Base-by-base conservation (phyloP, 2,888 invertebrate species). In the Caenorhabditis imperialis region DNA sequence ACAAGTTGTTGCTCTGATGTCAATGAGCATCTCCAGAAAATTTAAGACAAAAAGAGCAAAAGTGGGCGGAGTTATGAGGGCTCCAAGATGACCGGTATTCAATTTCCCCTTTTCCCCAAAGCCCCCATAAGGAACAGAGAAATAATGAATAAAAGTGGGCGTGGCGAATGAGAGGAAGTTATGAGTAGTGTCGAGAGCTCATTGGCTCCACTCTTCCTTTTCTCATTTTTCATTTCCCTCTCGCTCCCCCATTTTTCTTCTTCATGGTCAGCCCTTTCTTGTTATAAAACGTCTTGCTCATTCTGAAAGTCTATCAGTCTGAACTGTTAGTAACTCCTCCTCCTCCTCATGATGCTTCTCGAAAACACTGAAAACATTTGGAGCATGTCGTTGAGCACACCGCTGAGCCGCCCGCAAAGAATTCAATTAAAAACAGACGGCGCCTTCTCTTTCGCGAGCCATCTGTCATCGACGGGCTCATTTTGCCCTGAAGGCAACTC, bases 381-480 rank as follows among this genome's bases (percentile, higher is more conserved):
- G 57, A 57, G 65, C 57, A 48, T 55, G 27, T 20, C 33, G 38
- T 45, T 22, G 53, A 44, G 62, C 62, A 54, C 27, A 54, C 53
- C 61, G 42, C 42, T 12, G 42, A 23, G 54, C 55, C 42, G 44
- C 25, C 50, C 40, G 51, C 57, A 63, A 67, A 48, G 57, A 67
- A 67, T 67, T 67, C 67, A 67, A 67, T 67, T 67, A 67, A 67
- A 48, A 67, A 57, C 67, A 42, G 45, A 57, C 57, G 63, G 35
- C 54, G 44, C 50, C 42, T n/a, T n/a, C n/a, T n/a, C n/a, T 30
- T 50, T 38, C 47, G 27, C 27, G 42, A 65, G 55, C 65, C 65
- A 65, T 65, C 67, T 57, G 67, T 51, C 67, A 67, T 57, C 67
- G 16, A 42, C 54, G 38, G 30, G 27, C 48, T 50, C 42, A 50